A percentile compares a stretch with the other conserved stretches of the same genome.
These are phyloP conservation scores for Melanophora roralis DNA, from an alignment of 2,888 invertebrate genomes.

Conservation along the genomic window DNA sequence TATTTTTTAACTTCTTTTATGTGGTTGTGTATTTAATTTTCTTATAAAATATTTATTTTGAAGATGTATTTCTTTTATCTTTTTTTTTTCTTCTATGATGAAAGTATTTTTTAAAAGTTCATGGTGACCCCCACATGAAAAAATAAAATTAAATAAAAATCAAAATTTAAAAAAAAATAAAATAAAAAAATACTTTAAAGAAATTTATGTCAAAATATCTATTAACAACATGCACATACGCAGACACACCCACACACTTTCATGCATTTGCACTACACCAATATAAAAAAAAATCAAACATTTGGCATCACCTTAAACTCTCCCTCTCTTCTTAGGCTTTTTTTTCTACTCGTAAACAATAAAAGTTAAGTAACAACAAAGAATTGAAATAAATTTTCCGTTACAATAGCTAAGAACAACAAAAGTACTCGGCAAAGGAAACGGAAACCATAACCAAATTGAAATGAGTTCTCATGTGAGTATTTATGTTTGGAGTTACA, in stretches of 20 bases:
- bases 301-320: not conserved
- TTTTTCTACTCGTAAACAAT: not conserved
- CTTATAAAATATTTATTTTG: conserved; percentile 21
- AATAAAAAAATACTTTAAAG: conserved; percentile 31
- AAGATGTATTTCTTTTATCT: conserved; percentile 20
- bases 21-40: conserved; percentile 15
- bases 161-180: conserved; percentile 1
- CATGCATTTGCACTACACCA: not conserved
- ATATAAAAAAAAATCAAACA: not conserved
- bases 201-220: conserved; percentile 1
- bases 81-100: conserved; percentile 7
- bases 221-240: too few species aligned
- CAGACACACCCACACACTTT: not conserved
- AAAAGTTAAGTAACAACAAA: not conserved
- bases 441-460: conserved; percentile 28
- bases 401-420: conserved; percentile 17
- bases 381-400: not conserved
- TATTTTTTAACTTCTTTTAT: not conserved
- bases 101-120: conserved; percentile 22
- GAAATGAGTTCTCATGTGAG: not conserved
- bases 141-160: too few species aligned
- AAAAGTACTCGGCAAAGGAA: conserved; percentile 25
- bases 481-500: not conserved
- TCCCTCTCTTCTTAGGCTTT: not conserved
- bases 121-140: not conserved